Evolutionary conservation across 2,797 vertebrate genomes (phyloP).

Genomic region (Intellagama lesueurii): DNA sequence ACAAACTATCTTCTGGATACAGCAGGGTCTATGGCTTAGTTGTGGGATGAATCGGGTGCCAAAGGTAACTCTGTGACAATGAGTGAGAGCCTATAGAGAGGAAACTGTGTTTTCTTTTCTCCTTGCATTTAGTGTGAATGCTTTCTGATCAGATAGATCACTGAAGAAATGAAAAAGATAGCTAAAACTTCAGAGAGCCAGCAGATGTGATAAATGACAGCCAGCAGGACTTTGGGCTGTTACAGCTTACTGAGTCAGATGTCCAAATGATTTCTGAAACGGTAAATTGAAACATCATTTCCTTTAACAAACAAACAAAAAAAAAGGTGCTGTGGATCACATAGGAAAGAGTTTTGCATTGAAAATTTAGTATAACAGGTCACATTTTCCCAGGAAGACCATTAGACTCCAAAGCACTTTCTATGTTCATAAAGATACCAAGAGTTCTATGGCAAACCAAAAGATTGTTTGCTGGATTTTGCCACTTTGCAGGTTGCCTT

Average conservation of each 20-base stretch:
- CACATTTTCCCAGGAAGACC: slow-evolving; percentile 5
- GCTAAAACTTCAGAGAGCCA: slow-evolving; percentile 50
- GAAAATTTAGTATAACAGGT: background rate
- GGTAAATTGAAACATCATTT: slow-evolving; percentile 40
- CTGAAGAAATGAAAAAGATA: slow-evolving; percentile 43
- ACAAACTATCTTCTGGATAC: background rate
- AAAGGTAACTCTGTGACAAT: slow-evolving; percentile 29
- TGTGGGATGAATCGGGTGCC: background rate
- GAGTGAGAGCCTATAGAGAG: background rate
- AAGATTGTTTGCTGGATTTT: slow-evolving; percentile 9
- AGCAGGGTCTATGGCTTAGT: background rate
- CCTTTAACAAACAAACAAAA: slow-evolving; percentile 24
- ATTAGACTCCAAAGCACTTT: slow-evolving; percentile 18
- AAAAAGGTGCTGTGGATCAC: slow-evolving; percentile 16
- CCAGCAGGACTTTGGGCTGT: slow-evolving; percentile 3
- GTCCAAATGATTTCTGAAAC: slow-evolving; percentile 53
- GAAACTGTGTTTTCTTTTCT: slow-evolving; percentile 5
- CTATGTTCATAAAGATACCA: slow-evolving; percentile 33
- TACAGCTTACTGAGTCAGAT: slow-evolving; percentile 51
- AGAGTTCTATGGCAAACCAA: background rate
- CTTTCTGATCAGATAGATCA: slow-evolving; percentile 17
- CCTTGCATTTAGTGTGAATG: slow-evolving; percentile 21
- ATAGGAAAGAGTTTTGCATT: slow-evolving; percentile 34
- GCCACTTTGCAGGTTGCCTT: slow-evolving; percentile 44
- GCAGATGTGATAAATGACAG: slow-evolving; percentile 47